A percentile compares a stretch with the other conserved stretches of the same genome.
phyloP scores from a whole-genome alignment of 2,888 invertebrate genomes.

The Drosophila crucigera region DNA sequence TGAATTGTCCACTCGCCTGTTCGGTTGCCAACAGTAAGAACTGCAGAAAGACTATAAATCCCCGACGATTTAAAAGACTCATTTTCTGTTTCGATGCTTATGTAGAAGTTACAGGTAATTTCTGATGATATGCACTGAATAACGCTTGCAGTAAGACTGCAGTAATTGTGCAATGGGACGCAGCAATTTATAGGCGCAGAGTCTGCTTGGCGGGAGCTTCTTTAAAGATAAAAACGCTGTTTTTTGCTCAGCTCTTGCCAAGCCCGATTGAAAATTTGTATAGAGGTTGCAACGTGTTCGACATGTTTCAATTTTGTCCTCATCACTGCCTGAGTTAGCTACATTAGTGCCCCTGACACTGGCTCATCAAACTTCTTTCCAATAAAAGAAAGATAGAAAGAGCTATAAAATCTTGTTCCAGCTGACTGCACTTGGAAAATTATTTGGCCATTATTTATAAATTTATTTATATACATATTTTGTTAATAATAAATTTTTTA shows the following conservation, averaged over 20 bases:
- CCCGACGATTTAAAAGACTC: constrained; percentile 9
- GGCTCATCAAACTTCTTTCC: constrained; percentile 20
- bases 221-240: constrained; percentile 41
- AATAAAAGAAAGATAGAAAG: constrained; percentile 4
- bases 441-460: background rate
- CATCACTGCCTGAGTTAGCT: constrained; percentile 35
- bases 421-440: background rate
- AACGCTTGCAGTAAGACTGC: constrained; percentile 51
- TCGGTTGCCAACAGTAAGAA: constrained; percentile 29
- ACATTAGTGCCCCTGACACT: constrained; percentile 19
- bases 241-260: constrained; percentile 14
- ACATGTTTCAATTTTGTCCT: constrained; percentile 1
- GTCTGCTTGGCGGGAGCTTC: constrained; percentile 7
- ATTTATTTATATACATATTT: background rate
- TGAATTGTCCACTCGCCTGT: constrained; percentile 48
- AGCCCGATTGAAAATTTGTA: constrained; percentile 20
- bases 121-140: constrained; percentile 22
- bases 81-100: constrained; percentile 20
- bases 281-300: background rate
- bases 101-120: background rate
- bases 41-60: constrained; percentile 8
- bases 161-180: constrained; percentile 7
- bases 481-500: too few relatives aligned
- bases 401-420: constrained; percentile 15
- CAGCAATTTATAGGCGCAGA: constrained; percentile 55